Evolutionary conservation across 2,888 invertebrate genomes (phyloP).

Genomic region (Galeruca laticollis): DNA sequence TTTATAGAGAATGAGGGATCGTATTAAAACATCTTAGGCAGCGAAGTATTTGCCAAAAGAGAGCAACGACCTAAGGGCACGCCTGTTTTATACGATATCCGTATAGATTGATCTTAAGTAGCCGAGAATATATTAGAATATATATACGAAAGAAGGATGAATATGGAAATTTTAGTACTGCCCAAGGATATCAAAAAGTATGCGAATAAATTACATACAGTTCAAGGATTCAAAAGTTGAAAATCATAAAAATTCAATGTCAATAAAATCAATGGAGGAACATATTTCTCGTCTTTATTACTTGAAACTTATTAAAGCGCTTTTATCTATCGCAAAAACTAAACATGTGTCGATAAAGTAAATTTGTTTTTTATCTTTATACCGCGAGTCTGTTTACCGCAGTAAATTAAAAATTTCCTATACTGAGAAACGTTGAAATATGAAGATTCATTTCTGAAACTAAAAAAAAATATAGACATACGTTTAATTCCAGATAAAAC

Average conservation of each 20-base stretch:
- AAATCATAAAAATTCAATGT: not conserved
- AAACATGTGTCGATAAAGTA: not conserved
- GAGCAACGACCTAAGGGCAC: constrained; percentile 44
- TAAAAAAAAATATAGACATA: too few species aligned
- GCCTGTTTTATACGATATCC: constrained; percentile 44
- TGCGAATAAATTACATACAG: constrained; percentile 30
- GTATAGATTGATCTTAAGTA: constrained; percentile 39
- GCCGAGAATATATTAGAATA: constrained; percentile 19
- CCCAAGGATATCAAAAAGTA: constrained; percentile 28
- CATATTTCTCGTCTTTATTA: too few species aligned
- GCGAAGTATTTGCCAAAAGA: constrained; percentile 31
- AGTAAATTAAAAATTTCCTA: too few species aligned
- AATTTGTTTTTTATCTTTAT: too few species aligned
- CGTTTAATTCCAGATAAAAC: too few species aligned
- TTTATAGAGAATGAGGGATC: not conserved
- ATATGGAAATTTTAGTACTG: constrained; percentile 37
- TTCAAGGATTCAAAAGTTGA: constrained; percentile 18
- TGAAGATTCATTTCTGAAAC: too few species aligned
- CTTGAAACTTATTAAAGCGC: not conserved
- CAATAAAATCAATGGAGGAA: not conserved
- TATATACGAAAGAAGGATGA: constrained; percentile 30
- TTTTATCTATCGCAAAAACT: not conserved
- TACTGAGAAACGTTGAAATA: too few species aligned
- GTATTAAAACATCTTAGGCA: constrained; percentile 34
- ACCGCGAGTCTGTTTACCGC: not conserved